Evolutionary conservation across 2,888 invertebrate genomes (phyloP), one percentile per base, ranked within the genome.

Genomic region (Conchocele bisecta): DNA sequence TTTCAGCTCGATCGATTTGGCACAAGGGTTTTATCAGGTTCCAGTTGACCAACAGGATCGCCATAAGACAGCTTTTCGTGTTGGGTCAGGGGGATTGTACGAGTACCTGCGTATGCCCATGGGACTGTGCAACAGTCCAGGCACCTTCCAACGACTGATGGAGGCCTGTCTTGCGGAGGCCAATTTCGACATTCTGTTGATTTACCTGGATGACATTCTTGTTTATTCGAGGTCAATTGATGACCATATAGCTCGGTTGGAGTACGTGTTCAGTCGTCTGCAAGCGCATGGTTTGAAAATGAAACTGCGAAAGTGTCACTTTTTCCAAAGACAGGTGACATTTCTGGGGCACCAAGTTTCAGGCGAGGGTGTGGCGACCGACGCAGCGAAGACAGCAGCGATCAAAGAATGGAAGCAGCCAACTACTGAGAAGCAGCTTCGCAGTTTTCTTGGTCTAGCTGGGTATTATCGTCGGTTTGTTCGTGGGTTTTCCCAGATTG

Each of bases 151-250:
- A 48, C 11, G 75, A 7, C 24, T 81, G 3, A 76, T 83, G 79
- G 72, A 81, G n/a, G 58, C 44, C 7, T 58, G 59, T 33, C 63
- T 82, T 17, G 61, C 56, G 22, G 82, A 79, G 28, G 46, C 60
- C n/a, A 79, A 61, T 24, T 75, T 80, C 50, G 60, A 81, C 20
- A 48, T 58, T 2, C 15, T 54, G 3, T 48, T 81, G 9, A 66
- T 81, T 3, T 83, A 79, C 46, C 22, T 82, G 29, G 83, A 81
- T 50, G 80, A 83, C 37, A 68, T 83, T 39, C 42, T 81, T 17
- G 70, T 81, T 42, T 81, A 58, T 61, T 48, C 54, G 3, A 33
- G 11, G 4, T 48, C 65, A 4, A 39, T 57, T 15, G 67, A 75
- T 24, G 69, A 72, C 20, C 67, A 59, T 17, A 15, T 74, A 2